phyloP scores from a whole-genome alignment of 2,888 invertebrate genomes.

The Sinotaia quadrata region DNA sequence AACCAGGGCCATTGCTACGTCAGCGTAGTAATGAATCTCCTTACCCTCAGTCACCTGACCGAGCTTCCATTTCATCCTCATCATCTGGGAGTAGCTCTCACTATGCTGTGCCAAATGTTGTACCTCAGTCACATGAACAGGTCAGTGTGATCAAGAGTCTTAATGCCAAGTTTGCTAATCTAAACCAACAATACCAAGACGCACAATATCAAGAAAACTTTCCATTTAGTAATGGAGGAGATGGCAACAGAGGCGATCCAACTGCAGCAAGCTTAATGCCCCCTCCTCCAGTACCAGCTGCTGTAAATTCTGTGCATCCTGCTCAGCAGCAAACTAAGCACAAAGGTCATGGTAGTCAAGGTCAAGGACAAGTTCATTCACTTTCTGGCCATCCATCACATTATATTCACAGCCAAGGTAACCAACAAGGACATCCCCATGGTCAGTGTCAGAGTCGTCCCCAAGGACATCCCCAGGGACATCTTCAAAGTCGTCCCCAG shows the following conservation, averaged over 20 bases:
- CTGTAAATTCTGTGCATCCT: conserved; percentile 22
- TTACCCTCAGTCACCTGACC: conserved; percentile 12
- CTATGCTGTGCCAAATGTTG: conserved; percentile 29
- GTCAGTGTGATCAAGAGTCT: conserved; percentile 50
- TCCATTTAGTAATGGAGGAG: conserved; percentile 18
- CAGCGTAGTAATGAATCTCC: conserved; percentile 26
- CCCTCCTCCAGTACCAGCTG: conserved; percentile 8
- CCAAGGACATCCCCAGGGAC: conserved; percentile 1
- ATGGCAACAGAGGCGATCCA: conserved; percentile 30
- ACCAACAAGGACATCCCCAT: conserved; percentile 5
- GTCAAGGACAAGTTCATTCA: not conserved
- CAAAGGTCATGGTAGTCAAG: conserved; percentile 8
- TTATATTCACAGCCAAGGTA: not conserved
- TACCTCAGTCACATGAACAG: conserved; percentile 27
- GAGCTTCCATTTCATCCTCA: conserved; percentile 15
- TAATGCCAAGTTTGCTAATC: conserved; percentile 54
- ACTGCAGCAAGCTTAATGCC: conserved; percentile 10
- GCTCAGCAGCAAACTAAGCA: conserved; percentile 10
- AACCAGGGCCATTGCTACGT: conserved; percentile 40
- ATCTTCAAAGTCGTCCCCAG: conserved; percentile 17
- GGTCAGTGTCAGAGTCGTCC: not conserved
- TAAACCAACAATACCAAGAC: conserved; percentile 47
- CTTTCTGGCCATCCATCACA: not conserved
- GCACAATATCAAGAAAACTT: conserved; percentile 18
- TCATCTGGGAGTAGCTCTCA: conserved; percentile 27